Base-by-base conservation (phyloP, 53 echinoderm and acorn worm species). In the Pentamera pediparva region DNA sequence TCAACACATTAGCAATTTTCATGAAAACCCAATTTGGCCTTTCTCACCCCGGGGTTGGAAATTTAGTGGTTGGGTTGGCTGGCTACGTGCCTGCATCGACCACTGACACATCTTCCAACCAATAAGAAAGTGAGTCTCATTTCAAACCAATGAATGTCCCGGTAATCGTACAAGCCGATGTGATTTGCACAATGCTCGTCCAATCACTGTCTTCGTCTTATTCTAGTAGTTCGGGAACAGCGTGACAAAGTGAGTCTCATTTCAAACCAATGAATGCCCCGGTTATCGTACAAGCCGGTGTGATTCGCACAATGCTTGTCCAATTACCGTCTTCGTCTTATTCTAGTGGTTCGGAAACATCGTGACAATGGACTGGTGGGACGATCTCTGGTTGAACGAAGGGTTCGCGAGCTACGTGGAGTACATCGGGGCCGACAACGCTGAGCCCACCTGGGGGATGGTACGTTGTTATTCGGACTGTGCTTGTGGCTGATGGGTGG, bases 301-400 rank as follows among this genome's bases (percentile, higher is more conserved):
- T n/a, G n/a, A n/a, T n/a, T n/a, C n/a, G n/a, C n/a, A n/a, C n/a
- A n/a, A 45, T 15, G 0, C 47, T 45, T 18, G 47, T 0, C 13
- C 47, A 12, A 26, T 35, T 36, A 1, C 28, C 61, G 20, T 62
- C 32, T 29, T n/a, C 32, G 9, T 35, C 21, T 37, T 59, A 20
- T 65, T 59, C 30, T 39, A 87, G 87, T 87, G 87, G 83, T 87
- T 87, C 36, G 87, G 87, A 8, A 87, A 87, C 53, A 39, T 87
- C 9, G 78, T 87, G 3, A 82, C 88, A 3, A 58, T 83, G 69
- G 83, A 78, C 19, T 87, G 88, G 88, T 87, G 88, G 88, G 69
- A 87, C 52, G 88, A 87, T 52, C 71, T 87, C 18, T 87, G 88
- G 88, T 69, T 87, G 4, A 87, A 87, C 54, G 88, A 87, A 79